Evolutionary conservation across 2,888 invertebrate genomes (phyloP), one percentile per base, ranked within the genome.

Genomic region (Carterocephalus palaemon): DNA sequence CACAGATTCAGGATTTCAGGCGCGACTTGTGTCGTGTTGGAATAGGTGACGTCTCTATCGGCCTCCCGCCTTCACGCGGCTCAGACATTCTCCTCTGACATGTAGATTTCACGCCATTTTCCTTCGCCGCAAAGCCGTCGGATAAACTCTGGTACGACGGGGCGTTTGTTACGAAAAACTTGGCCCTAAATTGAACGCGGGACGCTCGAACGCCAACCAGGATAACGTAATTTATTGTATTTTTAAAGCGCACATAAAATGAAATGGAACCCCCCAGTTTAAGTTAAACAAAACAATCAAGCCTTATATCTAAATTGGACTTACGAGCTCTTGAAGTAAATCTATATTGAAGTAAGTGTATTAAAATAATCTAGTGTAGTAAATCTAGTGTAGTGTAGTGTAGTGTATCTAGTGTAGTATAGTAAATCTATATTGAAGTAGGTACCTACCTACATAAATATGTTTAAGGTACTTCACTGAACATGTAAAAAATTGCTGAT

Each of bases 91-190:
- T 32, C 24, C 24, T 45, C 37, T 24, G 45, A 32, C 45, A 45
- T 45, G 45, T 32, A 45, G 45, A 45, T 45, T 45, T 45, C 24
- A 37, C 45, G 43, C 37, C 43, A 37, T 45, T 37, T 37, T 31
- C 37, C 29, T 37, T 45, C 23, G 43, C 43, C 43, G 43, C 43
- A 37, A 45, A 45, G 43, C 43, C 43, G 36, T 29, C 17, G 43
- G 43, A 45, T 45, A 45, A 45, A 45, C 43, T 23, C 23, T 45
- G 16, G 36, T 45, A 23, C 39, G 39, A 31, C 17, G 37, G 34
- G 29, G 34, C 34, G 42, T 36, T 36, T 38, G 45, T 45, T 37
- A 37, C 17, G 31, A 45, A 38, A 38, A 45, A 45, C 37, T 38
- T 37, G 24, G 12, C 29, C 23, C 36, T 19, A 43, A 45, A 45